phyloP scores from a whole-genome alignment of 2,888 invertebrate species.

The Cephus runcator region DNA sequence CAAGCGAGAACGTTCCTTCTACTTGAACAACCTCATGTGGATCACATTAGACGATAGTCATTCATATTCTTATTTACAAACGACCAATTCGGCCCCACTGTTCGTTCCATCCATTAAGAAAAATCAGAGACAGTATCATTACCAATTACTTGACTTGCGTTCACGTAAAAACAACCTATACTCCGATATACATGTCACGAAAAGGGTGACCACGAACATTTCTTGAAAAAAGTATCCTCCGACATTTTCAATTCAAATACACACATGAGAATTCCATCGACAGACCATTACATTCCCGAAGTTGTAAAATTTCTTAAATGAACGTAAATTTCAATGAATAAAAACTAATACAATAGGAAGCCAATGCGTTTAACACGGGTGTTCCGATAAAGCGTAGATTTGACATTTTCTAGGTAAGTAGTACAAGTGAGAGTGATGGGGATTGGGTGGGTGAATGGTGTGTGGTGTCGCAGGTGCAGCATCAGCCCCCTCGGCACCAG shows the following conservation, averaged over 20 bases:
- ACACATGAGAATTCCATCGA: not conserved
- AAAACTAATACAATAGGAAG: not conserved
- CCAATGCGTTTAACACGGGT: not conserved
- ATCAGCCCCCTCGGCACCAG: slow-evolving; percentile 61
- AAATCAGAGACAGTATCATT: not conserved
- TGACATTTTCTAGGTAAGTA: slow-evolving; percentile 44
- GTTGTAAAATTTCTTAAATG: not conserved
- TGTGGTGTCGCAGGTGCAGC: slow-evolving; percentile 66
- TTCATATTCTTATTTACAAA: not conserved
- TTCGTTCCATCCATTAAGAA: not conserved
- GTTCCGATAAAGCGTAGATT: slow-evolving; percentile 3
- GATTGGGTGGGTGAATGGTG: slow-evolving; percentile 59
- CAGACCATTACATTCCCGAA: not conserved
- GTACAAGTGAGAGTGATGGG: slow-evolving; percentile 42
- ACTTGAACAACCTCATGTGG: not conserved
- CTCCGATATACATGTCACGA: not conserved
- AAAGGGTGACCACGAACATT: slow-evolving; percentile 1
- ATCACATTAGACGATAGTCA: not conserved
- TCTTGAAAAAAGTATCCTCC: too few species aligned
- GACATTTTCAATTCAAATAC: not conserved
- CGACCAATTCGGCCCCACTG: not conserved
- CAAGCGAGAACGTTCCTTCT: not conserved
- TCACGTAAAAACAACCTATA: not conserved
- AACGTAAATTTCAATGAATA: not conserved
- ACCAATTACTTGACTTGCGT: not conserved